These are phyloP conservation scores for Menura novaehollandiae DNA, from an alignment of 2,113 vertebrate species.

Conservation along the genomic window DNA sequence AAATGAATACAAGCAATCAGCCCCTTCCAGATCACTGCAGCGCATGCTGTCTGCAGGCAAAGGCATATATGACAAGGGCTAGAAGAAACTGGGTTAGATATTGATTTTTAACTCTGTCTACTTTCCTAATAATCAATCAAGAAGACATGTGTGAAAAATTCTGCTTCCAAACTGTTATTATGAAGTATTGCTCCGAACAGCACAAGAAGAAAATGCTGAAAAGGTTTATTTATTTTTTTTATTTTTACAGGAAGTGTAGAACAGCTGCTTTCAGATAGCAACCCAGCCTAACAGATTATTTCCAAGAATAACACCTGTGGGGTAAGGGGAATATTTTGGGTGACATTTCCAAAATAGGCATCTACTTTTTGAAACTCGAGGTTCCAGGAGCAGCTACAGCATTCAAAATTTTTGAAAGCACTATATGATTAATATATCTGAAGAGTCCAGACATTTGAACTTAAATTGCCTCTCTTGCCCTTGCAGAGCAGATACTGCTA, in stretches of 20 bases:
- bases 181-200: not conserved
- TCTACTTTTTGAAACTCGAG: not conserved
- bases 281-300: not conserved
- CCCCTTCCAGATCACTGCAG: not conserved
- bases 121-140: not conserved
- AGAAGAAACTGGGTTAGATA: not conserved
- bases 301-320: not conserved
- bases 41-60: not conserved
- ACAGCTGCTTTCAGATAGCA: not conserved
- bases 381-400: not conserved
- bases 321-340: not conserved
- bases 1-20: not conserved
- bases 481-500: not conserved
- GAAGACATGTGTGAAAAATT: not conserved
- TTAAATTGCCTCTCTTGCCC: not conserved
- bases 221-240: not conserved
- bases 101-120: not conserved
- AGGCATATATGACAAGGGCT: not conserved
- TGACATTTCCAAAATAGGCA: not conserved
- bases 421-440: not conserved
- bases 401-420: not conserved
- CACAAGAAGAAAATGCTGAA: not conserved
- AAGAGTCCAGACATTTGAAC: not conserved
- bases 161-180: not conserved
- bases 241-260: not conserved